Conservation (phyloP, 2,113 vertebrate species). For the Raphicerus campestris region DNA sequence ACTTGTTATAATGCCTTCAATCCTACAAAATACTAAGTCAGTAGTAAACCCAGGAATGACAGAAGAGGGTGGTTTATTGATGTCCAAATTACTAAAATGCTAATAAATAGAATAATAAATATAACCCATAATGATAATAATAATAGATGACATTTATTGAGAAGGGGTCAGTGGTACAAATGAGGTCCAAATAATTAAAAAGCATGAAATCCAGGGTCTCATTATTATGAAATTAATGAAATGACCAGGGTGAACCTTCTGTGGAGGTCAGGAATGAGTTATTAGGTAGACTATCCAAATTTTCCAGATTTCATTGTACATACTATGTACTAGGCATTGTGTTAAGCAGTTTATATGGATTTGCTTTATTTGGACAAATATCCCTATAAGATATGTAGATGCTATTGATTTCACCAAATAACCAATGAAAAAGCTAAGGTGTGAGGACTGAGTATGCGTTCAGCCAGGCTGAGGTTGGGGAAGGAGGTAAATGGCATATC, state of each 20-base stretch:
- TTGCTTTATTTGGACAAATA: slow-evolving; percentile 2
- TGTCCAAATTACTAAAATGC: not conserved
- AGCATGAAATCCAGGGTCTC: not conserved
- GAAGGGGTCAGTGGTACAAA: not conserved
- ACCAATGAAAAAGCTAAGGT: not conserved
- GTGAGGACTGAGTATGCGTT: not conserved
- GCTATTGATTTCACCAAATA: not conserved
- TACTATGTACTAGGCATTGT: not conserved
- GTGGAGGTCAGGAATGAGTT: not conserved
- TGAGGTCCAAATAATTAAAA: not conserved
- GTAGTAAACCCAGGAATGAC: not conserved
- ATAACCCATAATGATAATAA: not conserved
- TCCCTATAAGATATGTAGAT: not conserved
- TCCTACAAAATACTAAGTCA: not conserved
- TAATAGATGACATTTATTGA: not conserved
- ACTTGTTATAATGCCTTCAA: not conserved
- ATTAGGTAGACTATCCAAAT: not conserved
- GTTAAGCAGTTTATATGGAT: not conserved
- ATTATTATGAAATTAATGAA: not conserved
- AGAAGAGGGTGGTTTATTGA: not conserved
- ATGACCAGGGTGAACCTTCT: not conserved
- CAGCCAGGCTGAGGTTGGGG: not conserved
- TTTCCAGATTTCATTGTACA: not conserved
- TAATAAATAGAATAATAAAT: not conserved
- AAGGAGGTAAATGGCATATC: not conserved